Percentiles rank a stretch among this genome's conserved stretches.
phyloP scores from a whole-genome alignment of 2,888 invertebrate genomes.

The Cinara cedri region DNA sequence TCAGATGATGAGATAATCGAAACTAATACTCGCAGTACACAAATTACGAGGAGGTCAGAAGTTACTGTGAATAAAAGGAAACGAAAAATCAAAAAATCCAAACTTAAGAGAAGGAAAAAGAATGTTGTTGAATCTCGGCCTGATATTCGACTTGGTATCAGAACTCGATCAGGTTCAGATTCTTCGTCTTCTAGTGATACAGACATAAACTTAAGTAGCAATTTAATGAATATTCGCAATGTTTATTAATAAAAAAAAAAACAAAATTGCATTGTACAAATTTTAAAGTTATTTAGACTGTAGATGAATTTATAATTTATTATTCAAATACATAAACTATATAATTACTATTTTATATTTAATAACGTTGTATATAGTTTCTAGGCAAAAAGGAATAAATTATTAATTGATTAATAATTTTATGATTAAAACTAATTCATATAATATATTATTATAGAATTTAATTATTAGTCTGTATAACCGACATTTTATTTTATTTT shows the following conservation, averaged over 20 bases:
- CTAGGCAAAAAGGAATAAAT: too few relatives aligned
- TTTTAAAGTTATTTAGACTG: not conserved
- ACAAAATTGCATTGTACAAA: not conserved
- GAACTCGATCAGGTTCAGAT: constrained; percentile 34
- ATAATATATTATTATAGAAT: too few relatives aligned
- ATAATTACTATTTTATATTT: too few relatives aligned
- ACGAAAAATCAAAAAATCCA: constrained; percentile 4
- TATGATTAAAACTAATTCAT: too few relatives aligned
- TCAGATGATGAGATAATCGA: constrained; percentile 14
- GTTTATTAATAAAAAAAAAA: not conserved
- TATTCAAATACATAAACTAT: too few relatives aligned
- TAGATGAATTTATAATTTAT: not conserved
- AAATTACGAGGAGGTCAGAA: not conserved
- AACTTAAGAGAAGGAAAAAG: not conserved
- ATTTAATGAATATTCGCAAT: not conserved
- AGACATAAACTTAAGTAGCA: not conserved
- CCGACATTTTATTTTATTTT: too few relatives aligned
- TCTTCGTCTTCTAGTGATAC: constrained; percentile 19
- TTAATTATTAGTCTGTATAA: too few relatives aligned
- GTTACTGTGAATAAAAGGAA: not conserved
- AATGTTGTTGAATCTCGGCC: not conserved
- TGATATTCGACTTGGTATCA: not conserved
- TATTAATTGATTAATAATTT: too few relatives aligned
- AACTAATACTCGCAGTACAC: not conserved
- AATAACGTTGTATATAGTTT: too few relatives aligned